Evolutionary conservation across 1,140 invertebrate species (phyloP).

Genomic region (Drosophila kikkawai): DNA sequence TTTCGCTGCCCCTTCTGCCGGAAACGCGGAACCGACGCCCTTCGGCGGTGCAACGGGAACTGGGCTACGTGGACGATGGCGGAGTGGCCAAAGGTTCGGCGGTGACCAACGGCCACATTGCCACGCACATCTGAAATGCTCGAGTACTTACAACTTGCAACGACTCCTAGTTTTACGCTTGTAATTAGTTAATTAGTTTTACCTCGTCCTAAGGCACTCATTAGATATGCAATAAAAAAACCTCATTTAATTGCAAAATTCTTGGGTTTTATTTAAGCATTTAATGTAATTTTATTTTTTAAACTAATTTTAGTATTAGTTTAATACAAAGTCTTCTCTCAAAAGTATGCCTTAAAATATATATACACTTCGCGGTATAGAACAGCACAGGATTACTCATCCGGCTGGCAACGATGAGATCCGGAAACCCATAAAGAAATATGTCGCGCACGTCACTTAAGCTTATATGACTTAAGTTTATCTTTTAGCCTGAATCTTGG

Average conservation of each 20-base stretch:
- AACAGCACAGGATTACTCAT: constrained; percentile 17
- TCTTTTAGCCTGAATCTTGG: constrained; percentile 3
- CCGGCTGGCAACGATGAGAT: constrained; percentile 22
- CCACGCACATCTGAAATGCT: constrained; percentile 51
- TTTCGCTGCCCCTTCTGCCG: constrained; percentile 63
- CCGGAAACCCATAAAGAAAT: constrained; percentile 12
- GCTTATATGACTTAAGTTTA: too few relatives aligned
- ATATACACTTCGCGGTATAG: background rate
- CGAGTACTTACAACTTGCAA: background rate
- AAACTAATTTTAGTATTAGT: background rate
- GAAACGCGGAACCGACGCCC: constrained; percentile 64
- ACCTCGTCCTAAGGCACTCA: background rate
- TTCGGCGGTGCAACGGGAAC: constrained; percentile 58
- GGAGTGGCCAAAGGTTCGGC: constrained; percentile 51
- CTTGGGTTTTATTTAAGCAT: background rate
- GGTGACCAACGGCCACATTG: constrained; percentile 58
- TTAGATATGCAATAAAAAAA: constrained; percentile 10
- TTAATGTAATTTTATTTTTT: background rate
- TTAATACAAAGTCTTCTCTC: background rate
- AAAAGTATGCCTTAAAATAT: constrained; percentile 18
- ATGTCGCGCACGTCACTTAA: constrained; percentile 7
- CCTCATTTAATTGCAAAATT: background rate
- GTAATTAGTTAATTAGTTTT: constrained; percentile 31
- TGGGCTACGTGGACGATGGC: constrained; percentile 60
- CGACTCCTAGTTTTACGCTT: constrained; percentile 6